Evolutionary conservation across 2,113 vertebrate genomes (phyloP).

Genomic region (Paedocypris sp.): DNA sequence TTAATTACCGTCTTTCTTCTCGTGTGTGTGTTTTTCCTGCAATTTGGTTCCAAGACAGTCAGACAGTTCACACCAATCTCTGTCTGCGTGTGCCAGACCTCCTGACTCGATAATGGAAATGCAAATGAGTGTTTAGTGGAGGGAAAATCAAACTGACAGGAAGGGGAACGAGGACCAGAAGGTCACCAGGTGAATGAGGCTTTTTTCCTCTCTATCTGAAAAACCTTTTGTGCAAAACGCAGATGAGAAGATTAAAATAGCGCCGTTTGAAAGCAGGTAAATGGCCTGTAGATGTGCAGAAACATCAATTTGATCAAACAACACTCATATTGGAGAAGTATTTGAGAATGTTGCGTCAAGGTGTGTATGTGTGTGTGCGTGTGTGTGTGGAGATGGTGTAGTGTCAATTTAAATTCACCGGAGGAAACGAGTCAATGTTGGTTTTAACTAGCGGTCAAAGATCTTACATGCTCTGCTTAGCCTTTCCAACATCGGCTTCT

Average conservation of each 20-base stretch:
- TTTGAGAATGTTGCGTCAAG: too few relatives aligned
- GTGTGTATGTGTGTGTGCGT: background rate
- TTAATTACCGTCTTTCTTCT: too few relatives aligned
- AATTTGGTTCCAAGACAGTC: too few relatives aligned
- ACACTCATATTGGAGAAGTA: too few relatives aligned
- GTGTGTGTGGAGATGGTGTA: background rate
- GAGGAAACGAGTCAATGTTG: background rate
- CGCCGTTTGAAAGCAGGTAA: background rate
- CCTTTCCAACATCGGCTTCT: background rate
- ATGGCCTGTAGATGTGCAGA: background rate
- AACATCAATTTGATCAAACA: too few relatives aligned
- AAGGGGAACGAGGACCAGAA: background rate
- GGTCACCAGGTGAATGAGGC: background rate
- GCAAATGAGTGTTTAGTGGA: slow-evolving; percentile 12
- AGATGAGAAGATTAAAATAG: slow-evolving; percentile 1
- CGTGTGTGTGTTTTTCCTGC: too few relatives aligned
- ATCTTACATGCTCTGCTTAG: background rate
- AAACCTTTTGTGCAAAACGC: background rate
- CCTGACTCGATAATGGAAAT: slow-evolving; percentile 1
- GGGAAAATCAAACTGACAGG: slow-evolving; percentile 1
- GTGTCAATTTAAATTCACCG: background rate
- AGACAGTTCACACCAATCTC: background rate
- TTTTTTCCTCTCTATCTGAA: background rate
- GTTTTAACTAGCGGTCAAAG: background rate
- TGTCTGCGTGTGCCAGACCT: background rate